phyloP scores from a whole-genome alignment of 2,797 vertebrate genomes.

The Ctenopoma kingsleyae region DNA sequence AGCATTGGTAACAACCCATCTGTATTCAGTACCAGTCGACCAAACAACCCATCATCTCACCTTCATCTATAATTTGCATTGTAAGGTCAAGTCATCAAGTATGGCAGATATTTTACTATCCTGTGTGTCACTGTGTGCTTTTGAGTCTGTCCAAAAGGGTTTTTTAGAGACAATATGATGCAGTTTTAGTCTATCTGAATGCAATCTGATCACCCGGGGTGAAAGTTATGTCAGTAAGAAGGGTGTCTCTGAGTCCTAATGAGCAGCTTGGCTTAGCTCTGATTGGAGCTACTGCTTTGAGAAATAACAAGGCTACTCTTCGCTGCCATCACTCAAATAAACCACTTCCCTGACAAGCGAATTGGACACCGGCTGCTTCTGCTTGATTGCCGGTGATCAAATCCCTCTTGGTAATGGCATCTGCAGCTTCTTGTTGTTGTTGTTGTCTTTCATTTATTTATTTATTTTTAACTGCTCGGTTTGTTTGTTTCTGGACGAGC shows the following conservation, averaged over 20 bases:
- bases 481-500: neutral
- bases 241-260: conserved; percentile 24
- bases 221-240: conserved; percentile 7
- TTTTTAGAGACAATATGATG: neutral
- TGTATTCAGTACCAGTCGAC: neutral
- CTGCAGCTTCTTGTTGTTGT: conserved; percentile 10
- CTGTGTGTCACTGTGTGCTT: conserved; percentile 4
- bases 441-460: conserved; percentile 3
- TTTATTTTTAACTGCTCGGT: conserved; percentile 4
- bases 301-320: conserved; percentile 27
- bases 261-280: conserved; percentile 23
- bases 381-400: conserved; percentile 35
- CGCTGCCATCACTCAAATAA: conserved; percentile 21
- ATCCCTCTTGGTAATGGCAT: conserved; percentile 7
- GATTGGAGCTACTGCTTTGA: conserved; percentile 36
- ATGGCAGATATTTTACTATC: neutral
- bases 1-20: conserved; percentile 4
- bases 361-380: conserved; percentile 24
- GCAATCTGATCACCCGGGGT: conserved; percentile 4
- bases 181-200: conserved; percentile 8
- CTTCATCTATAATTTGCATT: neutral
- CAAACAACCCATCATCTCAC: neutral
- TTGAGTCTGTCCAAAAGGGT: neutral
- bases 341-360: conserved; percentile 7
- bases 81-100: neutral